Evolutionary conservation across 2,113 vertebrate genomes (phyloP), one percentile per base, ranked within the genome.

Genomic region (Taurulus bubalis): DNA sequence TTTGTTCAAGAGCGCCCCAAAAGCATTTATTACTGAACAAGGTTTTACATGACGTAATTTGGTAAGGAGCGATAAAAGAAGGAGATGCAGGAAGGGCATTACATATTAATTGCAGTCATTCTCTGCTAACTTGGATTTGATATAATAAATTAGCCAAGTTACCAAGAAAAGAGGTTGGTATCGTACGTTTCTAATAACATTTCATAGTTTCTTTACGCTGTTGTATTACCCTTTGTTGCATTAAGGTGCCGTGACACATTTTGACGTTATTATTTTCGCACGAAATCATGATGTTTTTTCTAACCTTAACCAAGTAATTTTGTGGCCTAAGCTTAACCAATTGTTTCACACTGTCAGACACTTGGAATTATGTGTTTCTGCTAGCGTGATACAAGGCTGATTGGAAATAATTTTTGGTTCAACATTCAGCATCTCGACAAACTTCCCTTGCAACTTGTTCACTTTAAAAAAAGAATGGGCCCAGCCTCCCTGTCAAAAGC

Each of bases 401-500:
- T 53, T n/a, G 20, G 9, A 53, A 53, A 22, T 8, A 9, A 9
- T 20, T 51, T n/a, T 14, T 12, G 24, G n/a, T 26, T 56, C 24
- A 26, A 71, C 30, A 68, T 20, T 59, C 65, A 62, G 5, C 70
- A 56, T 71, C 40, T 4, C 55, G 60, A 62, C 22, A 83, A 15
- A 47, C 58, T 60, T 32, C 24, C 6, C 63, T 71, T 45, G 32
- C 24, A 76, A 77, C 55, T 45, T 3, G 2, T 40, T 64, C 18
- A 58, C 8, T n/a, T n/a, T n/a, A n/a, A n/a, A n/a, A n/a, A n/a
- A n/a, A n/a, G 24, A 71, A 45, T 71, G 66, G 56, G 77, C 36
- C 24, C 11, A 1, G 79, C 86, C 74, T 60, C 18, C 65, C 69
- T 86, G 81, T 86, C 87, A 86, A 65, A 81, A 68, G 32, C 55